Evolutionary conservation across 2,113 vertebrate genomes (phyloP), one percentile per base, ranked within the genome.

Genomic region (Tachysurus fulvidraco): DNA sequence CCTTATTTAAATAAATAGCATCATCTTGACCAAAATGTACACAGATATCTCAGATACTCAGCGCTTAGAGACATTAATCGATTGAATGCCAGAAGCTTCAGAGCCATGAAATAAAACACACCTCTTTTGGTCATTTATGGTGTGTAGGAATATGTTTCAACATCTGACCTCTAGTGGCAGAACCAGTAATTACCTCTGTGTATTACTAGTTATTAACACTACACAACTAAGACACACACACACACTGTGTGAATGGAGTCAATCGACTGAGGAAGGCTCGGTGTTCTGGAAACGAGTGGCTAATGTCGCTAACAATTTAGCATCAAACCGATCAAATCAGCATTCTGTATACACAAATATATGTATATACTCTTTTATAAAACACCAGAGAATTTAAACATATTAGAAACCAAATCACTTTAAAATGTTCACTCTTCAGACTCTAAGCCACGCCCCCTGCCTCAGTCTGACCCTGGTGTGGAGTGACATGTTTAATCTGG

Each of bases 131-230:
- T 21, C 1, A 19, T 79, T 80, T 80, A 59, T 57, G 8, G 5
- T 19, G 52, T 16, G 11, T 17, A 28, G 14, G 52, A 79, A 55
- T 79, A n/a, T 17, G 19, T 59, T 79, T 52, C 60, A 67, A 3
- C 25, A 19, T 5, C 28, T 85, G 84, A 11, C 84, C 84, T 55
- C 84, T 85, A 80, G 76, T 69, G 84, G 76, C n/a, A 25, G 64
- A 30, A 13, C n/a, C 4, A 2, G 7, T 28, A 59, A 80, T 59
- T 60, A 60, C 54, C 4, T 12, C n/a, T 17, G 52, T 19, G 16
- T 11, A 14, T 6, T 4, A 46, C 5, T 3, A 23, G 69, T 25
- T 9, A 73, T 46, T 10, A 46, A 14, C 21, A 2, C 12, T 36
- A 78, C 2, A 54, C 46, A 21, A 14, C 44, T 36, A 36, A 76